These are phyloP conservation scores for Lepus americanus DNA, from an alignment of 2,113 vertebrate genomes.

Conservation along the genomic window DNA sequence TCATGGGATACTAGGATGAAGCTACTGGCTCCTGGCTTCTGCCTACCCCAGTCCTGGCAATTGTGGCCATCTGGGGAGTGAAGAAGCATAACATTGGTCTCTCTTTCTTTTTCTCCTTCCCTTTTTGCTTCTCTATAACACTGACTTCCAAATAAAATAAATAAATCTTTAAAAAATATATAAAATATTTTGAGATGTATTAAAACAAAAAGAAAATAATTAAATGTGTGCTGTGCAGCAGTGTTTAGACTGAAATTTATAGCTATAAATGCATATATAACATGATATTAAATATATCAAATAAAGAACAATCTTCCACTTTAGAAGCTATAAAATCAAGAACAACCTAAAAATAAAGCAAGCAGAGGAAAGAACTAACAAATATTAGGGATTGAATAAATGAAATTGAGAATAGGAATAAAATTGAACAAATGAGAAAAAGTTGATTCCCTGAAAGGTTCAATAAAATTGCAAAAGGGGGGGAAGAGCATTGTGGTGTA, in stretches of 20 bases:
- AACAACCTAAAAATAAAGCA: not conserved
- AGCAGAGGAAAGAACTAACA: not conserved
- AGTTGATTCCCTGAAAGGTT: not conserved
- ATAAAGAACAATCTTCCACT: not conserved
- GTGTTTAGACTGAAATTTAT: not conserved
- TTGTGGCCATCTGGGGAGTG: too few relatives aligned
- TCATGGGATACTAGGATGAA: too few relatives aligned
- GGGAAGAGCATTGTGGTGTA: too few relatives aligned
- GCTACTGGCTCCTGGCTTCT: too few relatives aligned
- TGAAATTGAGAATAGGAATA: not conserved
- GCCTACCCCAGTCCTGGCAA: too few relatives aligned
- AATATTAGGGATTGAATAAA: not conserved
- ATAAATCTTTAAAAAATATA: too few relatives aligned
- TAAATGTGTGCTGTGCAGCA: not conserved
- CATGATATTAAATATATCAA: not conserved
- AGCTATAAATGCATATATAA: not conserved
- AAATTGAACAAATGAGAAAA: not conserved
- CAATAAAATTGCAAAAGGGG: not conserved
- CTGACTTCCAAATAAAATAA: too few relatives aligned
- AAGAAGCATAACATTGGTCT: too few relatives aligned
- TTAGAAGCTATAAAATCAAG: not conserved
- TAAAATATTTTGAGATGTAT: not conserved
- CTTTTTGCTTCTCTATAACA: too few relatives aligned
- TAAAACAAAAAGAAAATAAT: not conserved
- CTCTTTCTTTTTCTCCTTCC: too few relatives aligned